These are phyloP conservation scores for Campopleginae sp. DNA, from an alignment of 2,888 invertebrate species.

Conservation along the genomic window DNA sequence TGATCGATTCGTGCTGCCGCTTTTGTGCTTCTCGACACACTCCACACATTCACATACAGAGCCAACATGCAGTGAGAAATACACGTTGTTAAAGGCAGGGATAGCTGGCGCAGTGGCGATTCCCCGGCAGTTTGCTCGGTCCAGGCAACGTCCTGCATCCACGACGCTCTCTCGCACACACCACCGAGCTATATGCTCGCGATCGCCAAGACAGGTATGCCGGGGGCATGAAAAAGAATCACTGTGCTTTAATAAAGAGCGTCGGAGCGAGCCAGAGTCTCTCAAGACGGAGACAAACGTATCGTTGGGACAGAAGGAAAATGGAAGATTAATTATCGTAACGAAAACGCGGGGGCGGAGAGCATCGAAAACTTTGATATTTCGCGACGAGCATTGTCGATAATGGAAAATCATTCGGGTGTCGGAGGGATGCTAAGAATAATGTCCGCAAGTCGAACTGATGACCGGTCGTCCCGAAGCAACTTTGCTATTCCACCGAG, in stretches of 20 bases:
- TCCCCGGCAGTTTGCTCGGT: conserved; percentile 65
- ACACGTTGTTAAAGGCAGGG: conserved; percentile 58
- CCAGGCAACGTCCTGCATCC: conserved; percentile 66
- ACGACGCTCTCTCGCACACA: conserved; percentile 17
- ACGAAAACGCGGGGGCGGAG: conserved; percentile 26
- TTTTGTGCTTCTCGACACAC: conserved; percentile 64
- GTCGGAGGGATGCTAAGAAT: conserved; percentile 28
- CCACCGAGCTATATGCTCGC: not conserved
- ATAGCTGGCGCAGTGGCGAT: conserved; percentile 67
- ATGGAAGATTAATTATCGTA: conserved; percentile 66
- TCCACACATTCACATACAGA: conserved; percentile 38
- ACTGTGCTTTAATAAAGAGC: not conserved
- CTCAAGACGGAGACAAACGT: conserved; percentile 23
- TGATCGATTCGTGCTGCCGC: conserved; percentile 64
- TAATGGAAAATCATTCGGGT: conserved; percentile 16
- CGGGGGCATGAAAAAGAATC: conserved; percentile 33
- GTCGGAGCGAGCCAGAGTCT: conserved; percentile 16
- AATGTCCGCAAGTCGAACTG: conserved; percentile 17
- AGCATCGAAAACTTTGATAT: conserved; percentile 20
- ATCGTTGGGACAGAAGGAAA: conserved; percentile 48
- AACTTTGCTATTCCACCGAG: conserved; percentile 34
- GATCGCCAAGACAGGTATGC: conserved; percentile 12
- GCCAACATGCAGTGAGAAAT: not conserved
- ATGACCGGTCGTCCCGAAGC: conserved; percentile 16
- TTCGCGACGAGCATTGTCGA: conserved; percentile 32